phyloP scores from a whole-genome alignment of 1,140 invertebrate genomes.

The Physella acuta region DNA sequence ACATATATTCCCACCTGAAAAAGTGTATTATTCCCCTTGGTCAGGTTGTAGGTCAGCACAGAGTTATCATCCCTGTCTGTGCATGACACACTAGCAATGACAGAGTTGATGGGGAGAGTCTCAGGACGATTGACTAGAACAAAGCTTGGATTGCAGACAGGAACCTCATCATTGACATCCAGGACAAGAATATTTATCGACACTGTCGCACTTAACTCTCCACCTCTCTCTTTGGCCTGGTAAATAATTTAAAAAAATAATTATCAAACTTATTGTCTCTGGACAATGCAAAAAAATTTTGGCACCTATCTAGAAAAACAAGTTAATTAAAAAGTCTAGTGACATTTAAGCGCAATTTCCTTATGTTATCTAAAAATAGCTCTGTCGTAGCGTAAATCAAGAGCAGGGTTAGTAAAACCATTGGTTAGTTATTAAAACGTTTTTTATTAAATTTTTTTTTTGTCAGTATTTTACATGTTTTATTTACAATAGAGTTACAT shows the following conservation, averaged over 20 bases:
- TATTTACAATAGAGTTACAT: too few relatives aligned
- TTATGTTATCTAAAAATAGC: too few relatives aligned
- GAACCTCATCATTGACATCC: constrained; percentile 45
- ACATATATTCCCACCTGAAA: constrained; percentile 21
- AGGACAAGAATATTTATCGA: constrained; percentile 37
- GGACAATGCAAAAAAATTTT: too few relatives aligned
- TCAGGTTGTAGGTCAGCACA: constrained; percentile 36
- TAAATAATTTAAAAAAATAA: constrained; percentile 5
- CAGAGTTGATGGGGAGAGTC: neutral
- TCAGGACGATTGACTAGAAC: constrained; percentile 30
- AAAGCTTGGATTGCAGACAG: constrained; percentile 29
- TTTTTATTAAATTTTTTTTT: too few relatives aligned
- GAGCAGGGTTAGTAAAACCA: too few relatives aligned
- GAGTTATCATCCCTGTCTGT: constrained; percentile 34
- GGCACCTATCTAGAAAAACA: too few relatives aligned
- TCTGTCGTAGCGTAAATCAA: too few relatives aligned
- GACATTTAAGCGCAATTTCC: too few relatives aligned
- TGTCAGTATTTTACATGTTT: too few relatives aligned
- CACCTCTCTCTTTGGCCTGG: constrained; percentile 36
- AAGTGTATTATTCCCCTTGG: constrained; percentile 26
- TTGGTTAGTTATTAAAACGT: too few relatives aligned
- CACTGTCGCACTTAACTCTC: constrained; percentile 26
- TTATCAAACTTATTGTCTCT: too few relatives aligned
- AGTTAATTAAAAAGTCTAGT: too few relatives aligned
- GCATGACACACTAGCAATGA: constrained; percentile 30